Base-by-base conservation (phyloP, 2,888 invertebrate genomes). In the Athripsodes cinereus region DNA sequence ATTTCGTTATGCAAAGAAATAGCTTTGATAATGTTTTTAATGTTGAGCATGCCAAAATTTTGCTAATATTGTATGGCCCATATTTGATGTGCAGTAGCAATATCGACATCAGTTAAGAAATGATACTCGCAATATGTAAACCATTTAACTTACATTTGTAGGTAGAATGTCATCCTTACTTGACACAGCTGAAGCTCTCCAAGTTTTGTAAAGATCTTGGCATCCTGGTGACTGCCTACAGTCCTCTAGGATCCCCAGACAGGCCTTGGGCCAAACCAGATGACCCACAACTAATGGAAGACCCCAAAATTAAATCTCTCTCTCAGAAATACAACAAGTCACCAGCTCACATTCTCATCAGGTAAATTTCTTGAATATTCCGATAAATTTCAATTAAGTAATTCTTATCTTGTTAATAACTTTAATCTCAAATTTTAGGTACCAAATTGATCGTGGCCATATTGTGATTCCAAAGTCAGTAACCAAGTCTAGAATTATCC, bases 381-480 rank as follows among this genome's bases (percentile, higher is more conserved):
- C 10, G 10, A 26, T 26, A 21, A 65, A 58, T 31, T 35, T 55
- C 2, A 53, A 6, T 26, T 26, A 26, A 26, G 26, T 26, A 6
- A 6, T 26, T 26, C 26, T 6, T 3, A 26, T 26, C 26, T 10
- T 6, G n/a, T 6, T 26, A 26, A 26, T 26, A 40, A 31, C 13
- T 8, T 40, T 13, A 13, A 8, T 40, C 13, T 40, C 5, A 40
- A n/a, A 16, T 57, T 46, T 16, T 54, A 66, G 67, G 34, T 80
- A 71, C 55, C 70, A 82, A 70, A 69, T 84, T 52, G 88, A 92
- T 67, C 81, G 86, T 40, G 87, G 84, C 2, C 78, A 84, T 62
- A 82, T 88, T 35, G 86, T 88, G 40, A 90, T 93, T 62, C 92
- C 93, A 0, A 94, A 93, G 70, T 91, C 91, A 0, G 88, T 90